These are phyloP conservation scores for Oncorhynchus nerka DNA, from an alignment of 2,113 vertebrate genomes.

Conservation along the genomic window DNA sequence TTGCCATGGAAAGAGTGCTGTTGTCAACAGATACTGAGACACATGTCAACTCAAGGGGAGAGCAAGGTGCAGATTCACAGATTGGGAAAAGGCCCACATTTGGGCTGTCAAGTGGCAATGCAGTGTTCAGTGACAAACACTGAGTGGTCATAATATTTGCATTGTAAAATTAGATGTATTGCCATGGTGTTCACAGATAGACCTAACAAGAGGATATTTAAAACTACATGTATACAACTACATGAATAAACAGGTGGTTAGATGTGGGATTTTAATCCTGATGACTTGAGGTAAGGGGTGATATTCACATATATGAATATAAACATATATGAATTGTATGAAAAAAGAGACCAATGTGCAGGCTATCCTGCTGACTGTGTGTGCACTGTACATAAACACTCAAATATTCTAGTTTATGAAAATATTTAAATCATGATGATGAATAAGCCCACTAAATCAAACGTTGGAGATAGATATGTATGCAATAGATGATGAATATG, in stretches of 20 bases:
- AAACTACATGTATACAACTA: too few species aligned
- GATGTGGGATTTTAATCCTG: too few species aligned
- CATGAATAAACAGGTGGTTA: too few species aligned
- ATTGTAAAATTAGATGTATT: background rate
- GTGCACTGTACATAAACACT: too few species aligned
- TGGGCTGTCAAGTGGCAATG: background rate
- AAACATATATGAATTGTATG: too few species aligned
- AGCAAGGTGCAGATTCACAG: background rate
- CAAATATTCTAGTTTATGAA: too few species aligned
- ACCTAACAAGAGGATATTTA: too few species aligned
- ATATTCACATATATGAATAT: too few species aligned
- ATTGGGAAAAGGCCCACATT: background rate
- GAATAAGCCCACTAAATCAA: background rate
- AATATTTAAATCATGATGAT: background rate
- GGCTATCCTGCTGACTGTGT: too few species aligned
- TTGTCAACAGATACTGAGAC: background rate
- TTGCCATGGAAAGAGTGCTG: background rate
- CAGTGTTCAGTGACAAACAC: background rate
- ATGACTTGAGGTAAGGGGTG: too few species aligned
- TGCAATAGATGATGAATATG: background rate
- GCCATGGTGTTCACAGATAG: too few species aligned
- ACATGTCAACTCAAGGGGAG: background rate
- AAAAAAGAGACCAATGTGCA: too few species aligned
- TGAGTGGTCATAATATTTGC: background rate
- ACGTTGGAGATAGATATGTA: conserved; percentile 14